Evolutionary conservation across 2,113 vertebrate genomes (phyloP).

Genomic region (Podarcis muralis): DNA sequence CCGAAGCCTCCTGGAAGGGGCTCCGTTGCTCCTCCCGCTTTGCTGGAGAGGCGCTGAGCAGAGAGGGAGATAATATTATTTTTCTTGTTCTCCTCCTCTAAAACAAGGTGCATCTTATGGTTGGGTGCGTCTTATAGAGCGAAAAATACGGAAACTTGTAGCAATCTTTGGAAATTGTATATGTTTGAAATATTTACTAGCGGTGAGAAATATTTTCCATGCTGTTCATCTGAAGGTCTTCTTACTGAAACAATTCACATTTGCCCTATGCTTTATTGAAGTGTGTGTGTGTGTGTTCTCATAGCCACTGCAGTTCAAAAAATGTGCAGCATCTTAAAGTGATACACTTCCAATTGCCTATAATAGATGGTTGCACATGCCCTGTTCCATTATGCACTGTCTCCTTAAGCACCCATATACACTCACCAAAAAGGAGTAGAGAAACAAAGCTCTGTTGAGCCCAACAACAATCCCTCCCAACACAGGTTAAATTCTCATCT

Average conservation of each 20-base stretch:
- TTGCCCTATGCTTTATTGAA: constrained; percentile 1
- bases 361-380: too few species aligned
- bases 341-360: background rate
- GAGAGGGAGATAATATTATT: too few species aligned
- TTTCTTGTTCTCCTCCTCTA: too few species aligned
- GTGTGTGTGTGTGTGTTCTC: constrained; percentile 27
- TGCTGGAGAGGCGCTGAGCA: too few species aligned
- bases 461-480: background rate
- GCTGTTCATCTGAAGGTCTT: constrained; percentile 31
- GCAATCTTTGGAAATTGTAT: constrained; percentile 79
- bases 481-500: too few species aligned
- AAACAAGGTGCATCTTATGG: too few species aligned
- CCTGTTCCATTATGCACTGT: background rate
- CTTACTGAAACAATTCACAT: constrained; percentile 36
- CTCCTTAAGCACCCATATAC: background rate
- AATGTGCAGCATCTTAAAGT: constrained; percentile 29
- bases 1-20: too few species aligned
- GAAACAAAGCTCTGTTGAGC: background rate
- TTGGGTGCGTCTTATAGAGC: too few species aligned
- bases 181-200: constrained; percentile 41
- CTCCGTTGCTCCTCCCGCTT: too few species aligned
- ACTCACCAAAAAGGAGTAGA: background rate
- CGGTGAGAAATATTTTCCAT: constrained; percentile 34
- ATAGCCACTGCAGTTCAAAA: constrained; percentile 23
- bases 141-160: constrained; percentile 54